Evolutionary conservation across 2,888 invertebrate species (phyloP), one percentile per base, ranked within the genome.

Genomic region (Argyresthia goedartella): DNA sequence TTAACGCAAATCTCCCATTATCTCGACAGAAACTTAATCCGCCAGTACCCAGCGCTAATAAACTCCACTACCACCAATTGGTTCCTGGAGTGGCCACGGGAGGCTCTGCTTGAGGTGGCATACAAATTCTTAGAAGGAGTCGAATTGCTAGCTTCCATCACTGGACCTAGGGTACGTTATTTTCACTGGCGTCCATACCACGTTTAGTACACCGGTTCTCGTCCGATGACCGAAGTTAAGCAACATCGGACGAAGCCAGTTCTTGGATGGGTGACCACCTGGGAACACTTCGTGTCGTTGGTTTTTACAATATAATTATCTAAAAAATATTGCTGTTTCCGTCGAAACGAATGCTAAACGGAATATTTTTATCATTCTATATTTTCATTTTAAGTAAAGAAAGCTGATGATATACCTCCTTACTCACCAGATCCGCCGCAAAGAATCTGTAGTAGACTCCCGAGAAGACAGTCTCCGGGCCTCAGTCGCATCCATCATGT

Each of bases 11-110:
- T 25, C 25, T 25, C 6, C 25, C 25, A 25, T 4, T 25, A 25
- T 41, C 2, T 35, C 3, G 11, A 0, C 62, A 91, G 95, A 66
- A 92, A 93, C 65, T 91, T 95, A 53, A 89, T 96, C 61, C 90
- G 96, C 9, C 95, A 95, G 73, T 97, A 95, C 78, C 96, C 97
- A 1, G 93, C 95, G 0, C 81, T 97, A 53, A 92, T 96, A 45
- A 96, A 95, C 81, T 92, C 93, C 58, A 94, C 95, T 0, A 95
- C 95, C 0, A 95, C 95, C 16, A 95, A 96, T 76, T 96, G 95
- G 95, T 95, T 96, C 80, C 89, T 91, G 65, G 92, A 94, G 64
- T 97, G 96, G 96, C 95, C 96, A 0, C 90, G 91, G 55, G 93
- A 95, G 69, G 96, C 96, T 39, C 85, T 97, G 52, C 82, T 96